phyloP scores from a whole-genome alignment of 2,797 vertebrate genomes.

The Trachurus trachurus region DNA sequence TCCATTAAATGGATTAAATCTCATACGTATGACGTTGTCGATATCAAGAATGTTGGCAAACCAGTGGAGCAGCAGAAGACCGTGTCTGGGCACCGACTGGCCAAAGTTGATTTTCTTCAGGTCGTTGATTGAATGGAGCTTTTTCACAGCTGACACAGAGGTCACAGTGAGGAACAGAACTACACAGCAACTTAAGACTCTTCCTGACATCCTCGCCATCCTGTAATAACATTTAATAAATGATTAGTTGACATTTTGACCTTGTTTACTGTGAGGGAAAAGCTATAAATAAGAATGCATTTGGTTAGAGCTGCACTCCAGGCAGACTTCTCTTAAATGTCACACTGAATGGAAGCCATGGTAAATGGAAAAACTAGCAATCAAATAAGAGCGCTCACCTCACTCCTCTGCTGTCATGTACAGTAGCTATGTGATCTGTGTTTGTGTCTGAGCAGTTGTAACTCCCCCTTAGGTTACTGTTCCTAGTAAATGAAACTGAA shows the following conservation, averaged over 20 bases:
- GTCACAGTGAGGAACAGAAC: slow-evolving; percentile 47
- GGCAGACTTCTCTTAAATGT: not conserved
- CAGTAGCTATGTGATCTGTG: slow-evolving; percentile 7
- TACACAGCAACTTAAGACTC: slow-evolving; percentile 19
- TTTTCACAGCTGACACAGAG: slow-evolving; percentile 48
- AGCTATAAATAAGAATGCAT: too few species aligned
- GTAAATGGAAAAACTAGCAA: not conserved
- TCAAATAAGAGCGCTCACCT: slow-evolving; percentile 42
- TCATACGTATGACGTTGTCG: slow-evolving; percentile 41
- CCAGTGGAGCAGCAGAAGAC: slow-evolving; percentile 77
- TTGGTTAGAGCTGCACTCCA: too few species aligned
- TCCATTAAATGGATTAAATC: slow-evolving; percentile 59
- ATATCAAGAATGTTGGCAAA: slow-evolving; percentile 68
- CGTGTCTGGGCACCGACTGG: slow-evolving; percentile 59
- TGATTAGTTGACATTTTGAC: not conserved
- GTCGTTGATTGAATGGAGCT: slow-evolving; percentile 52
- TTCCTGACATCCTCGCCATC: slow-evolving; percentile 38
- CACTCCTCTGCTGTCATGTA: not conserved
- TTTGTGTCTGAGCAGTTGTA: not conserved
- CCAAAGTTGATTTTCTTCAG: slow-evolving; percentile 66
- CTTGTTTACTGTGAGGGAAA: too few species aligned
- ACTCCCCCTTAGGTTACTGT: not conserved
- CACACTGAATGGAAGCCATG: not conserved
- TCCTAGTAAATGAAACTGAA: slow-evolving; percentile 47
- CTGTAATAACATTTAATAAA: slow-evolving; percentile 34